A percentile compares a stretch with the other conserved stretches of the same genome.
Evolutionary conservation across 1,140 invertebrate species (phyloP).

Genomic region (Lutraria rhynchaena): DNA sequence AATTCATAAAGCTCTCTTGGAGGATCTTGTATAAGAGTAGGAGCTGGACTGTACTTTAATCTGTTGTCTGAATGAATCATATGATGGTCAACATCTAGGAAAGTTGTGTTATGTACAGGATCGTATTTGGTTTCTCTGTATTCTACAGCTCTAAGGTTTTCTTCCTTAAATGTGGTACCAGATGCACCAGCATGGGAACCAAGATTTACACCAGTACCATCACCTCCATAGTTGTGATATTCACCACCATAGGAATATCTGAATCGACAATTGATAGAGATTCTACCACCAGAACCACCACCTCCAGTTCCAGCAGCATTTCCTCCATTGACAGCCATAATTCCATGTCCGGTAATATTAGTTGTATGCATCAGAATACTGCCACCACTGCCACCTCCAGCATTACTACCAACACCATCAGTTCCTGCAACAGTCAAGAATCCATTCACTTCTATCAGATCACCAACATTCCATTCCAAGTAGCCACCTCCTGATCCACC

Average conservation of each 20-base stretch:
- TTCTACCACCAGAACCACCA: slow-evolving; percentile 73
- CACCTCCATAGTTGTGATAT: slow-evolving; percentile 72
- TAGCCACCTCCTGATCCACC: slow-evolving; percentile 73
- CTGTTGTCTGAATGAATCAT: slow-evolving; percentile 71
- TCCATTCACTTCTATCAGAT: slow-evolving; percentile 71
- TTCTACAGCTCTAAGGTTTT: slow-evolving; percentile 71
- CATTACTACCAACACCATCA: slow-evolving; percentile 62
- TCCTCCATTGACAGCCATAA: slow-evolving; percentile 71
- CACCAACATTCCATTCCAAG: slow-evolving; percentile 69
- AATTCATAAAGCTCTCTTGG: slow-evolving; percentile 67
- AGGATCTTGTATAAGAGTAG: slow-evolving; percentile 68
- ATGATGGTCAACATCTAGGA: slow-evolving; percentile 71
- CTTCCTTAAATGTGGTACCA: slow-evolving; percentile 72
- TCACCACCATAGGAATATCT: slow-evolving; percentile 72
- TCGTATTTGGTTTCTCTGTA: slow-evolving; percentile 74
- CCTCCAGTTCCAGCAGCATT: slow-evolving; percentile 68
- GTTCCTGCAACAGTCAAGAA: slow-evolving; percentile 64
- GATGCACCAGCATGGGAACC: slow-evolving; percentile 67
- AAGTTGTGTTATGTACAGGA: slow-evolving; percentile 69
- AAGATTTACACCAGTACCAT: slow-evolving; percentile 49
- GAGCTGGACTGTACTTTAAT: slow-evolving; percentile 65
- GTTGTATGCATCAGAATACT: slow-evolving; percentile 68
- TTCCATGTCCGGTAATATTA: slow-evolving; percentile 75
- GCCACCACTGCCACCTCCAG: slow-evolving; percentile 74
- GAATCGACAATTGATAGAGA: slow-evolving; percentile 70